Evolutionary conservation across 2,797 vertebrate genomes (phyloP).

Genomic region (Decapterus maruadsi): DNA sequence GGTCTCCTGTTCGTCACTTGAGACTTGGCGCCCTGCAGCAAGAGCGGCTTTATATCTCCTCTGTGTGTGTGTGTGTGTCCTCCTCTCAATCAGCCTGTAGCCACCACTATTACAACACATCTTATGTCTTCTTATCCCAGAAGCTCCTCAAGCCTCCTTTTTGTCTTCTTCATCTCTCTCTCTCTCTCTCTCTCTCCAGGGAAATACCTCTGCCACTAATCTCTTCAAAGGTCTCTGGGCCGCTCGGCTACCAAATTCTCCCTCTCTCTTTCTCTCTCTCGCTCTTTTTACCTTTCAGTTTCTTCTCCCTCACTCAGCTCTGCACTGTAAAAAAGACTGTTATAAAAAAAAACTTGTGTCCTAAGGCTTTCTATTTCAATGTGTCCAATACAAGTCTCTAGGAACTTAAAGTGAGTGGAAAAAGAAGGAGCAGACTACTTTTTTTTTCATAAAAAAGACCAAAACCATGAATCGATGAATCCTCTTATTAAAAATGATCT

Average conservation of each 20-base stretch:
- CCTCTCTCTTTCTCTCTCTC: background rate
- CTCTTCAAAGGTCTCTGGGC: slow-evolving; percentile 60
- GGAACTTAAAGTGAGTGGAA: background rate
- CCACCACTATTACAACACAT: slow-evolving; percentile 41
- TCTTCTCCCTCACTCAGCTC: background rate
- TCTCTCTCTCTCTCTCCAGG: slow-evolving; percentile 50
- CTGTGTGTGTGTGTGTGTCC: slow-evolving; percentile 1
- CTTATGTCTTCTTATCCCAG: slow-evolving; percentile 51
- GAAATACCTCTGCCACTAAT: slow-evolving; percentile 67
- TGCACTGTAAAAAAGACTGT: background rate
- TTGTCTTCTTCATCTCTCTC: slow-evolving; percentile 38
- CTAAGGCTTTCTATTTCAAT: background rate
- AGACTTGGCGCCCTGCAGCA: slow-evolving; percentile 28
- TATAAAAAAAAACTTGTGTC: background rate
- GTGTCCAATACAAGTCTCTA: background rate
- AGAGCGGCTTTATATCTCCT: slow-evolving; percentile 30
- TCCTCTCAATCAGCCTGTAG: slow-evolving; percentile 22
- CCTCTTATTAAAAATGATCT: background rate
- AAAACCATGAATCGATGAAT: background rate
- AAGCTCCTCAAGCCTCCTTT: slow-evolving; percentile 50
- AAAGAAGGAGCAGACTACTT: background rate
- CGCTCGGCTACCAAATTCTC: slow-evolving; percentile 10
- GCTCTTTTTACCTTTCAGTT: too few species aligned
- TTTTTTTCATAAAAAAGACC: too few species aligned
- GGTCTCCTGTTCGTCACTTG: slow-evolving; percentile 36